A percentile compares a stretch with the other conserved stretches of the same genome.
Conservation (phyloP, 92 coral and sea anemone genomes). For the Anthopleura xanthogrammica region DNA sequence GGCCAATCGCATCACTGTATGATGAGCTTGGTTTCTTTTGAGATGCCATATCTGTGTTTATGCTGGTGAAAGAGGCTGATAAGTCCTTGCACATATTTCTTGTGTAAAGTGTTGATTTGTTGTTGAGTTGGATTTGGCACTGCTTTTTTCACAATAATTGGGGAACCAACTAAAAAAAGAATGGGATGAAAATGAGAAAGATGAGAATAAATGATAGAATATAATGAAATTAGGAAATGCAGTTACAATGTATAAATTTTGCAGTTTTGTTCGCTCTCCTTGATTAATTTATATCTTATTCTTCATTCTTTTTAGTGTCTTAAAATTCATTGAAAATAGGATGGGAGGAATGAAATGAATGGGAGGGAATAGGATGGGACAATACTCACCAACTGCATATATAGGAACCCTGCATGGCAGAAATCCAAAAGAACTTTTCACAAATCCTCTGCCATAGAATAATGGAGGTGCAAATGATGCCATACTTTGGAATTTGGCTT, state of each 20-base stretch:
- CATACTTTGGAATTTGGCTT: conserved; percentile 73
- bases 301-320: too few relatives aligned
- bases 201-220: background rate
- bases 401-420: conserved; percentile 83
- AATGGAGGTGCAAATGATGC: conserved; percentile 91
- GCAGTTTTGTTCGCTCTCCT: too few relatives aligned
- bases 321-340: background rate
- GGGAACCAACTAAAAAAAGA: conserved; percentile 81
- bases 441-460: conserved; percentile 89
- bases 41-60: conserved; percentile 83
- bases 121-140: conserved; percentile 66
- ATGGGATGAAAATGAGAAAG: background rate
- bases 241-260: too few relatives aligned
- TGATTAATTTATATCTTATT: too few relatives aligned
- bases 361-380: background rate
- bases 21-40: conserved; percentile 62
- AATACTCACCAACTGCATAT: conserved; percentile 83
- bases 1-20: conserved; percentile 28
- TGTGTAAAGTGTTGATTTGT: conserved; percentile 72
- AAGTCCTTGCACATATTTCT: conserved; percentile 74
- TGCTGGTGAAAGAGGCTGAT: conserved; percentile 70
- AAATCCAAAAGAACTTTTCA: conserved; percentile 58
- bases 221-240: too few relatives aligned
- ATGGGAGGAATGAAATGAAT: background rate
- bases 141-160: conserved; percentile 84